These are phyloP conservation scores for Trematomus bernacchii DNA, from an alignment of 2,797 vertebrate species.

Conservation along the genomic window DNA sequence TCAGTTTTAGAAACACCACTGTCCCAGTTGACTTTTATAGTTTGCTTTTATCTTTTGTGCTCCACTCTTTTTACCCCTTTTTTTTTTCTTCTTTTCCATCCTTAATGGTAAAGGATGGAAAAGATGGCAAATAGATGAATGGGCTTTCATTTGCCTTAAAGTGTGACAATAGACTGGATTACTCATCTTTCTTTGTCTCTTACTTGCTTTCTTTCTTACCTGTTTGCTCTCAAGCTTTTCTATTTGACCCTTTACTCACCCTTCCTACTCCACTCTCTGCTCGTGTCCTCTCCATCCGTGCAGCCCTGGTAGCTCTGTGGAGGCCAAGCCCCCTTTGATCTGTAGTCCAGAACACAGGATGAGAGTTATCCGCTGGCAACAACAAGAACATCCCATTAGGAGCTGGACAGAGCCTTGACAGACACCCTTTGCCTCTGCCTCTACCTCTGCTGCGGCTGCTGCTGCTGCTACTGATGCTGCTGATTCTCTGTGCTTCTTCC, in stretches of 20 bases:
- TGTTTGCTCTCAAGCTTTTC: constrained; percentile 3
- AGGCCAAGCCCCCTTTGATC: constrained; percentile 78
- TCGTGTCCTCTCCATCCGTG: constrained; percentile 34
- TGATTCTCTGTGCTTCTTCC: constrained; percentile 50
- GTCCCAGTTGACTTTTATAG: constrained; percentile 55
- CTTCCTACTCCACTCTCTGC: constrained; percentile 35
- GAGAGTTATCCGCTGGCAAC: constrained; percentile 79
- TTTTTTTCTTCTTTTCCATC: constrained; percentile 17
- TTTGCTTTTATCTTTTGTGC: constrained; percentile 49
- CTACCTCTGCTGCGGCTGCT: constrained; percentile 42
- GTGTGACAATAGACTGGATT: neutral
- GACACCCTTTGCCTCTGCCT: constrained; percentile 51
- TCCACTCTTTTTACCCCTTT: constrained; percentile 18
- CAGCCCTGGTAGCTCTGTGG: constrained; percentile 54
- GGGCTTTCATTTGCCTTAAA: constrained; percentile 38
- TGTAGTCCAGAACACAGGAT: constrained; percentile 83
- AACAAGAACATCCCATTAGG: constrained; percentile 84
- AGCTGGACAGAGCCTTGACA: constrained; percentile 73
- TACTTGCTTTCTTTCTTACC: constrained; percentile 14
- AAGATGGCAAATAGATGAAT: constrained; percentile 45
- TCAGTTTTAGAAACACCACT: constrained; percentile 26
- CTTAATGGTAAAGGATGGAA: too few relatives aligned
- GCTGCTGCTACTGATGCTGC: constrained; percentile 56
- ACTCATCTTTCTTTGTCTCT: constrained; percentile 2
- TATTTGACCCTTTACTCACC: constrained; percentile 40